These are phyloP conservation scores for Aphaenogaster floridana DNA, from an alignment of 1,140 invertebrate species.

Conservation along the genomic window DNA sequence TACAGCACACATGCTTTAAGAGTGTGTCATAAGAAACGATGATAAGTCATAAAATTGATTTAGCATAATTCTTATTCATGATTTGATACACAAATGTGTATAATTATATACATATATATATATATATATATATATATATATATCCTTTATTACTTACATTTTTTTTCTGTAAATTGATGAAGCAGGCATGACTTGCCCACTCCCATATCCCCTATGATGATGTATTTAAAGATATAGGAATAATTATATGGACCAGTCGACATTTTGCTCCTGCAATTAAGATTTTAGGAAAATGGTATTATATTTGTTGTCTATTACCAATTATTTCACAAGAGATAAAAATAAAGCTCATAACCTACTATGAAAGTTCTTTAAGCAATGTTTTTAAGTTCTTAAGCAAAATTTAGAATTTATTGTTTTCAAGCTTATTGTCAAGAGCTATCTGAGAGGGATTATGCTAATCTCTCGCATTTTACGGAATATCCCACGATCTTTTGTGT, in stretches of 20 bases:
- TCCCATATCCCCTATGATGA: slow-evolving; percentile 99
- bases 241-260: slow-evolving; percentile 99
- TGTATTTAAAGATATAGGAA: slow-evolving; percentile 99
- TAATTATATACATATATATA: not conserved
- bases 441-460: slow-evolving; percentile 10
- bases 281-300: slow-evolving; percentile 39
- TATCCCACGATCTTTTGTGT: not conserved
- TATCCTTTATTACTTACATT: slow-evolving; percentile 93
- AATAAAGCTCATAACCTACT: not conserved
- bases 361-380: not conserved
- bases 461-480: not conserved
- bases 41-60: slow-evolving; percentile 16
- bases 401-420: not conserved
- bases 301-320: not conserved
- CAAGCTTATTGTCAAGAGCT: not conserved
- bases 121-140: not conserved
- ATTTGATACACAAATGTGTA: not conserved
- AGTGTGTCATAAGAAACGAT: slow-evolving; percentile 4
- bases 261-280: slow-evolving; percentile 88
- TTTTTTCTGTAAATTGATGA: slow-evolving; percentile 99
- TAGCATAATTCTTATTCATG: not conserved
- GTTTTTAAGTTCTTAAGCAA: not conserved
- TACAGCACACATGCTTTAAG: slow-evolving; percentile 2
- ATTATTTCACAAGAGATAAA: slow-evolving; percentile 16
- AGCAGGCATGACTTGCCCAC: slow-evolving; percentile 99